Base-by-base conservation (phyloP, 2,888 invertebrate species). In the Odontocolon sp. region DNA sequence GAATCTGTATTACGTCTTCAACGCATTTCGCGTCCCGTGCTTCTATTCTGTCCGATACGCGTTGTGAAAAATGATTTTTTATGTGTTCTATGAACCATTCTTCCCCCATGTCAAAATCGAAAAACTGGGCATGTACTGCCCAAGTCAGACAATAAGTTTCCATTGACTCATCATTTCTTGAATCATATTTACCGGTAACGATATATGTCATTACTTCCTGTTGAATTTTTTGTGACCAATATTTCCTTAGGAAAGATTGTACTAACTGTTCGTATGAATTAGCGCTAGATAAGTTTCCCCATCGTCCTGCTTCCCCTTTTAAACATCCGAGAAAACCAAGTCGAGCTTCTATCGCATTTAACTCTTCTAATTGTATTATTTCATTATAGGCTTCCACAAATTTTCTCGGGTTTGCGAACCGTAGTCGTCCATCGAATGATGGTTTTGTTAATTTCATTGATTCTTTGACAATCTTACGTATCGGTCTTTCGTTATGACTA, bases 121-220 rank as follows among this genome's bases (percentile, higher is more conserved):
- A 36, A 33, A 21, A 11, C n/a, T 61, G 61, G 6, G 61, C 61
- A n/a, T 61, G 61, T 1, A 28, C 42, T 6, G 61, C 11, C 61
- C 61, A 61, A 4, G 61, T 61, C 42, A 42, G 1, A n/a, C 38
- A 61, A 42, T 61, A 61, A 2, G 61, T 42, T 14, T 61, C 61
- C 42, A 40, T 61, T 0, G 40, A 61, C 4, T 16, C 45, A 1
- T 45, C 36, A 8, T 18, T 11, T 9, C n/a, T 31, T 9, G 14
- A 31, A 18, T 45, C 45, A n/a, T 16, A 45, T 23, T 23, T 18
- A 2, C 21, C 45, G 3, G 45, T 45, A 2, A 45, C 45, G 23
- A 45, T 45, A 2, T 45, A 45, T n/a, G 23, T 45, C 45, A 21
- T 23, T 21, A 16, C 45, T 16, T 57, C 57, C 8, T 57, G 36